A percentile compares a stretch with the other conserved stretches of the same genome.
phyloP scores from a whole-genome alignment of 2,113 vertebrate species.

The Muscicapa adusta region DNA sequence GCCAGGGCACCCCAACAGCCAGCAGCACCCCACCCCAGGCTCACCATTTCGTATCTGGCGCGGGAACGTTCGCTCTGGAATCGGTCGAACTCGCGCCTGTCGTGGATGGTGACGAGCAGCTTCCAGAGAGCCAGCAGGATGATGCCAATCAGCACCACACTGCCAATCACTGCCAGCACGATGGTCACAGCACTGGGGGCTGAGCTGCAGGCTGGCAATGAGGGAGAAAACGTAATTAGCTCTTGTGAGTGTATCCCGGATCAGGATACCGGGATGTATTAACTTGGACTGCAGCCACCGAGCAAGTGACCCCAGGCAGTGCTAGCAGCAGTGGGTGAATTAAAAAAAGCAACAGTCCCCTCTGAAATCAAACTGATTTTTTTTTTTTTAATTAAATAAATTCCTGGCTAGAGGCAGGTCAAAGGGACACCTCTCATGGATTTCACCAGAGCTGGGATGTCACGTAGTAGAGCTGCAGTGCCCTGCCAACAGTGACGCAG shows the following conservation, averaged over 20 bases:
- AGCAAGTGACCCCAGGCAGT: background rate
- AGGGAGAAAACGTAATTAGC: background rate
- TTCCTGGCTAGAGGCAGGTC: background rate
- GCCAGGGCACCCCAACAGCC: fast-evolving
- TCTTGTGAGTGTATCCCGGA: fast-evolving
- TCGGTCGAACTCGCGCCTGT: constrained; percentile 87
- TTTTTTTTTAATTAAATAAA: background rate
- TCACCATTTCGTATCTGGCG: constrained; percentile 94
- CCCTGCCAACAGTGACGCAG: fast-evolving
- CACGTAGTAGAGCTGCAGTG: background rate
- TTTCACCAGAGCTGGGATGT: background rate
- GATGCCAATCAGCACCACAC: constrained; percentile 87
- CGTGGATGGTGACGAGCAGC: constrained; percentile 90
- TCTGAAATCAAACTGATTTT: background rate
- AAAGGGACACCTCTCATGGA: background rate
- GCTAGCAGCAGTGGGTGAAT: background rate
- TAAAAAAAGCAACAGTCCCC: background rate
- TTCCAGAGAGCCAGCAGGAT: constrained; percentile 89
- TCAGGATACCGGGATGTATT: fast-evolving
- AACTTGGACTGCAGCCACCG: background rate
- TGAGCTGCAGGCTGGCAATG: constrained; percentile 79
- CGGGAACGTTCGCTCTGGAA: constrained; percentile 92
- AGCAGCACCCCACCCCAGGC: background rate
- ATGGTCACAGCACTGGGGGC: constrained; percentile 81
- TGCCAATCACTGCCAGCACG: constrained; percentile 86